Conservation (phyloP, 2,797 vertebrate genomes). For the Hippoglossus hippoglossus region DNA sequence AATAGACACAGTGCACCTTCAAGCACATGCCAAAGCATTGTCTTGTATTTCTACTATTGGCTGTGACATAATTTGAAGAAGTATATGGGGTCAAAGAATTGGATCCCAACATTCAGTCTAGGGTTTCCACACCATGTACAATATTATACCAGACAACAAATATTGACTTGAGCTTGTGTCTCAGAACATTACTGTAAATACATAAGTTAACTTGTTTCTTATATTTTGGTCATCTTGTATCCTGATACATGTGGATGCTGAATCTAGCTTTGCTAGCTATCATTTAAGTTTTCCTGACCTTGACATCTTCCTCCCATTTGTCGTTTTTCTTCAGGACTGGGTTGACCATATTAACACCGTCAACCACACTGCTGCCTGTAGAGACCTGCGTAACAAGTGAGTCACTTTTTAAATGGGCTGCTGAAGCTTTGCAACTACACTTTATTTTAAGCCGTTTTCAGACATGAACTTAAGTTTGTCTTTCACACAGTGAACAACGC, state of each 20-base stretch:
- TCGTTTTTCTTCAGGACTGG: constrained; percentile 86
- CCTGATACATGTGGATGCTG: background rate
- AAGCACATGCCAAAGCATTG: background rate
- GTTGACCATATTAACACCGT: constrained; percentile 90
- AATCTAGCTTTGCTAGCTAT: background rate
- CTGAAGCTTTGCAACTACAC: background rate
- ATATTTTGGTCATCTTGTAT: background rate
- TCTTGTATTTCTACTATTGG: background rate
- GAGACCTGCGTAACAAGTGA: constrained; percentile 92
- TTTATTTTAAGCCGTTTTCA: too few relatives aligned
- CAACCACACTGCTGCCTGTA: constrained; percentile 91
- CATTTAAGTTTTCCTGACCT: background rate
- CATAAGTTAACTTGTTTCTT: background rate
- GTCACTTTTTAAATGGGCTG: constrained; percentile 43
- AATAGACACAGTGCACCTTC: background rate
- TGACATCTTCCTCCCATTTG: constrained; percentile 18
- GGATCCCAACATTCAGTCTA: background rate
- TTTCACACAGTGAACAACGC: too few relatives aligned
- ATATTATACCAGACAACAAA: background rate
- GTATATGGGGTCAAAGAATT: background rate
- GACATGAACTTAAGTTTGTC: too few relatives aligned
- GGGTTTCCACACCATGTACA: background rate
- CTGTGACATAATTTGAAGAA: background rate
- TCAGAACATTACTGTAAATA: background rate
- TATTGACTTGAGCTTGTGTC: background rate